Conservation (phyloP, 2,113 vertebrate genomes). For the Sus scrofa region DNA sequence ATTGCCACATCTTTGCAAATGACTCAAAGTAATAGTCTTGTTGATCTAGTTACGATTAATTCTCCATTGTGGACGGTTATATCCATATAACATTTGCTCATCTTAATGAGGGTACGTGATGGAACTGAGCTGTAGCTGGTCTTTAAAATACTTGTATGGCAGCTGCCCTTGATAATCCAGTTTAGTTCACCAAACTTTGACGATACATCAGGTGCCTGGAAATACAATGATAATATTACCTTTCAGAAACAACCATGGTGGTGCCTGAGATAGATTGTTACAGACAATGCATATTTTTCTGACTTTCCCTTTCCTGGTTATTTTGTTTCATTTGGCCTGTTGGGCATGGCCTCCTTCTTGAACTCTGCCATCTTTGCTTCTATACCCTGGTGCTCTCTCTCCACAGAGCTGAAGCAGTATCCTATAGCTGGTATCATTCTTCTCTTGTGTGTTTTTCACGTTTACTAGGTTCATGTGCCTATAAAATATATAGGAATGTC, state of each 20-base stretch:
- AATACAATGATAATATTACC: background rate
- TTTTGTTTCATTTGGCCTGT: background rate
- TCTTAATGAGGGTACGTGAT: background rate
- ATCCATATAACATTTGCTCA: background rate
- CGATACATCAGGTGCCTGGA: background rate
- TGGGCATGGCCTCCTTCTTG: background rate
- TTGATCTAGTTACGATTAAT: background rate
- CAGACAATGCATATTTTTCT: background rate
- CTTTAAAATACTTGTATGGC: background rate
- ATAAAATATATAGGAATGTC: background rate
- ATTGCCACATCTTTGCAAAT: background rate
- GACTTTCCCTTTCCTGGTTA: background rate
- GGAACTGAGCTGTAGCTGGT: background rate
- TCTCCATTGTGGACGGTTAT: background rate
- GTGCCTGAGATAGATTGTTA: background rate
- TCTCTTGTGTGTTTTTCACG: background rate
- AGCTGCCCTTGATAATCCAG: background rate
- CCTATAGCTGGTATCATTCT: background rate
- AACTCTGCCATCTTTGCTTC: background rate
- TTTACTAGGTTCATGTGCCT: background rate
- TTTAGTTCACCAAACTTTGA: background rate
- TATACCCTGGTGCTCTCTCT: background rate
- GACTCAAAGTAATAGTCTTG: background rate
- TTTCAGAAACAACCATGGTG: background rate
- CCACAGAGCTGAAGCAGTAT: background rate